Conservation (phyloP, 1,140 invertebrate species). For the Panonychus citri region DNA sequence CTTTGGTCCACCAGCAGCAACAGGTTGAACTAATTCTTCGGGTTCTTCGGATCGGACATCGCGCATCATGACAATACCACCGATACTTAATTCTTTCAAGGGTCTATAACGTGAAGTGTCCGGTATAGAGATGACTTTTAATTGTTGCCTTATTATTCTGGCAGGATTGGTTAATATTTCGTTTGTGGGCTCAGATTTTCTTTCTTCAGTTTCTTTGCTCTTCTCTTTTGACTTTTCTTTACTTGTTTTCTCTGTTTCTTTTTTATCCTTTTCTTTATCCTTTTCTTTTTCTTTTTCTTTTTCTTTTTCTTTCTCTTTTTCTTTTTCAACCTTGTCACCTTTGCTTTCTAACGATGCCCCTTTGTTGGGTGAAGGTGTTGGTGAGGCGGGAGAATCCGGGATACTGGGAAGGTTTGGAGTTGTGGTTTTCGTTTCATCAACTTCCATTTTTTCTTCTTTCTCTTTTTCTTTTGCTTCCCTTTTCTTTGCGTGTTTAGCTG, state of each 20-base stretch:
- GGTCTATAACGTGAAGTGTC: conserved; percentile 57
- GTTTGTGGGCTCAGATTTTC: conserved; percentile 55
- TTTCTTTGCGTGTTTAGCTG: conserved; percentile 51
- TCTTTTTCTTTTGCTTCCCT: conserved; percentile 39
- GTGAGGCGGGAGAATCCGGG: not conserved
- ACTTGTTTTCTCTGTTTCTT: conserved; percentile 21
- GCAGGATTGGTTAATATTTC: conserved; percentile 85
- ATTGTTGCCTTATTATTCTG: conserved; percentile 64
- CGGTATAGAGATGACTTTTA: conserved; percentile 57
- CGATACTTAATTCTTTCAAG: conserved; percentile 62
- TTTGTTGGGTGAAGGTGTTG: not conserved
- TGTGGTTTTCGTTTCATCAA: conserved; percentile 11
- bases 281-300: conserved; percentile 19
- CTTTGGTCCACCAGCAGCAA: conserved; percentile 77
- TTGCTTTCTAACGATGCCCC: conserved; percentile 70
- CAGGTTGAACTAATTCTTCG: conserved; percentile 70
- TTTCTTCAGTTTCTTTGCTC: conserved; percentile 27
- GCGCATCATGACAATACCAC: conserved; percentile 78
- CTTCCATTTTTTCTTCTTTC: conserved; percentile 25
- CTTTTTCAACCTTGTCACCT: conserved; percentile 39
- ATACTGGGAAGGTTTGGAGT: not conserved
- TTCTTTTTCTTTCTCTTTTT: conserved; percentile 26
- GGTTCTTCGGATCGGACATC: conserved; percentile 48
- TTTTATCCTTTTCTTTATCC: conserved; percentile 13
- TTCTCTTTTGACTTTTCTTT: conserved; percentile 38